phyloP scores from a whole-genome alignment of 2,113 vertebrate genomes.

The Scomber japonicus region DNA sequence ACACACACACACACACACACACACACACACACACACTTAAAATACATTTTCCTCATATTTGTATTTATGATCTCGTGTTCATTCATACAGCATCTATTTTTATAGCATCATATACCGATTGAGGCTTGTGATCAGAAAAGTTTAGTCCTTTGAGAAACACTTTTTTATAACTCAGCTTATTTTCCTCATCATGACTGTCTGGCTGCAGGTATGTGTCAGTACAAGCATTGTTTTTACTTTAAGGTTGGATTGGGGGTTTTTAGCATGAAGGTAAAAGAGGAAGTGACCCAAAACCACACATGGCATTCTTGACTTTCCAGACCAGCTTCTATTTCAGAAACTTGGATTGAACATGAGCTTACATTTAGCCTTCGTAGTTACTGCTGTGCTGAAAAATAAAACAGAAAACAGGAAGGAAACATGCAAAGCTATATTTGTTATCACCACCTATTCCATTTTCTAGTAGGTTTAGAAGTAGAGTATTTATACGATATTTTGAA shows the following conservation, averaged over 20 bases:
- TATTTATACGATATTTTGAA: too few relatives aligned
- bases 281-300: background rate
- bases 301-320: background rate
- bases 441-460: too few relatives aligned
- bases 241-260: background rate
- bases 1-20: too few relatives aligned
- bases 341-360: too few relatives aligned
- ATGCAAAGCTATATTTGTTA: too few relatives aligned
- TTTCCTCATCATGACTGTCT: background rate
- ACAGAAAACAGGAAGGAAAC: background rate
- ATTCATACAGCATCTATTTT: conserved; percentile 1
- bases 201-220: too few relatives aligned
- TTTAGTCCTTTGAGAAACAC: background rate
- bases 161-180: background rate
- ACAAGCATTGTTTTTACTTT: background rate
- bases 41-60: too few relatives aligned
- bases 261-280: background rate
- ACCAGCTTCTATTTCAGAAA: background rate
- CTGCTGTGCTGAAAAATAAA: background rate
- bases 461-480: too few relatives aligned
- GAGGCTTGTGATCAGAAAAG: conserved; percentile 12
- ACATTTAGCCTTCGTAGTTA: background rate
- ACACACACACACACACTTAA: background rate
- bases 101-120: background rate
- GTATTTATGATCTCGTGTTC: background rate